Evolutionary conservation across 2,113 vertebrate genomes (phyloP).

Genomic region (Barnardius zonarius): DNA sequence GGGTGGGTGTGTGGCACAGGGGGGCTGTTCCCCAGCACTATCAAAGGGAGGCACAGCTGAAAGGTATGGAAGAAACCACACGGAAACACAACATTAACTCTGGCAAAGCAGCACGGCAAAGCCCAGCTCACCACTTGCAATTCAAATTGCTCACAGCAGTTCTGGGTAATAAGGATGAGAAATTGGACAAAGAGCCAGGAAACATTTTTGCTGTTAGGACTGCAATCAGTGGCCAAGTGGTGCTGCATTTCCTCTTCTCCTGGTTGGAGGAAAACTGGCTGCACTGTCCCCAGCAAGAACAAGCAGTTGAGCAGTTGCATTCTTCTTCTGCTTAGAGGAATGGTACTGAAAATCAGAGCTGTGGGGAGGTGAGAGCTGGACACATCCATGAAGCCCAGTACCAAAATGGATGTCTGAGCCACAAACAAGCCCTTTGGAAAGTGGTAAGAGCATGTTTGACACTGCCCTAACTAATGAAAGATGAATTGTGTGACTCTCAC

Average conservation of each 20-base stretch:
- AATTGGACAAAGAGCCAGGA: constrained; percentile 37
- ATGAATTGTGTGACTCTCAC: constrained; percentile 19
- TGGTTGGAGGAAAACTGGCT: not conserved
- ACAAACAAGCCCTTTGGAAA: not conserved
- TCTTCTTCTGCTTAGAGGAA: not conserved
- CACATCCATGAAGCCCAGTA: rapidly evolving
- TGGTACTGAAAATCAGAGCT: not conserved
- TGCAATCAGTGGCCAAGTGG: not conserved
- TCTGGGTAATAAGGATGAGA: constrained; percentile 27
- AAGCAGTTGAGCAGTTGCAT: not conserved
- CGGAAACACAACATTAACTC: constrained; percentile 33
- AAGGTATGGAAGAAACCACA: constrained; percentile 53
- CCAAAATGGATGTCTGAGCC: not conserved
- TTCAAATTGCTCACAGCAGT: not conserved
- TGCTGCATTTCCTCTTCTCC: not conserved
- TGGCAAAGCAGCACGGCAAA: not conserved
- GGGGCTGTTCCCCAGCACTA: not conserved
- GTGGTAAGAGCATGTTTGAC: constrained; percentile 7
- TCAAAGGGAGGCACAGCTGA: constrained; percentile 22
- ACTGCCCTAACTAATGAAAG: constrained; percentile 19
- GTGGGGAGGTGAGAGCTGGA: not conserved
- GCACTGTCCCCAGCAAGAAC: not conserved
- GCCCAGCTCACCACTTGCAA: not conserved
- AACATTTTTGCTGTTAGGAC: constrained; percentile 24
- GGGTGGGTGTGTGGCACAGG: not conserved